Evolutionary conservation across 2,888 invertebrate species (phyloP).

Genomic region (Andrena hattorfiana): DNA sequence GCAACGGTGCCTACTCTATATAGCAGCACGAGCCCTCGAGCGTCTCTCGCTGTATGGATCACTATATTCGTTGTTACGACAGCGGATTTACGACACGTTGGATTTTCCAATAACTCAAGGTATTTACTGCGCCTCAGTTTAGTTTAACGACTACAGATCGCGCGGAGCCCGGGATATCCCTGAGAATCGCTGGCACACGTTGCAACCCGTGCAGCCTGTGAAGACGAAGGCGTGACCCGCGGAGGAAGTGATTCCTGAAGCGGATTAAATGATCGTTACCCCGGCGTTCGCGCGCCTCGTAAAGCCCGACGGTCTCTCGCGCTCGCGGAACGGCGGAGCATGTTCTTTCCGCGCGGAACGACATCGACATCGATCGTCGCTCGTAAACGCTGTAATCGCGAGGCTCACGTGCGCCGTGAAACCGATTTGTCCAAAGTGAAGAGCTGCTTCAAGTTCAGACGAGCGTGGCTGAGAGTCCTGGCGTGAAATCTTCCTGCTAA

Average conservation of each 20-base stretch:
- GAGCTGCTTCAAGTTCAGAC: neutral
- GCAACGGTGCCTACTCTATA: too few species aligned
- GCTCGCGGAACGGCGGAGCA: neutral
- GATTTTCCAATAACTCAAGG: neutral
- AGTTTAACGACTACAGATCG: neutral
- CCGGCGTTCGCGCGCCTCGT: neutral
- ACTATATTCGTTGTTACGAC: neutral
- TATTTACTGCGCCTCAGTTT: neutral
- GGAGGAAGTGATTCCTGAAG: constrained; percentile 10
- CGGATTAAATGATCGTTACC: constrained; percentile 11
- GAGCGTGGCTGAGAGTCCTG: constrained; percentile 22
- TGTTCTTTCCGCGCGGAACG: constrained; percentile 4
- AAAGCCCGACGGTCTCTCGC: neutral
- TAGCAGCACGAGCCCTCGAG: too few species aligned
- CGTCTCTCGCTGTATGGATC: too few species aligned
- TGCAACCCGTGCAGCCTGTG: neutral
- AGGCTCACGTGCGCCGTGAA: neutral
- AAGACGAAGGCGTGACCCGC: neutral
- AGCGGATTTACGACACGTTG: neutral
- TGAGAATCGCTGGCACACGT: neutral
- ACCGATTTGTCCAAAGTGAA: constrained; percentile 18
- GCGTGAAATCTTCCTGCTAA: neutral
- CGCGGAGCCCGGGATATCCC: neutral
- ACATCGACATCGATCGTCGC: constrained; percentile 14
- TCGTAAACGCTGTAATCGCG: constrained; percentile 37